A percentile compares a stretch with the other conserved stretches of the same genome.
These are phyloP conservation scores for Tympanuchus pallidicinctus DNA, from an alignment of 2,113 vertebrate genomes.

Conservation along the genomic window DNA sequence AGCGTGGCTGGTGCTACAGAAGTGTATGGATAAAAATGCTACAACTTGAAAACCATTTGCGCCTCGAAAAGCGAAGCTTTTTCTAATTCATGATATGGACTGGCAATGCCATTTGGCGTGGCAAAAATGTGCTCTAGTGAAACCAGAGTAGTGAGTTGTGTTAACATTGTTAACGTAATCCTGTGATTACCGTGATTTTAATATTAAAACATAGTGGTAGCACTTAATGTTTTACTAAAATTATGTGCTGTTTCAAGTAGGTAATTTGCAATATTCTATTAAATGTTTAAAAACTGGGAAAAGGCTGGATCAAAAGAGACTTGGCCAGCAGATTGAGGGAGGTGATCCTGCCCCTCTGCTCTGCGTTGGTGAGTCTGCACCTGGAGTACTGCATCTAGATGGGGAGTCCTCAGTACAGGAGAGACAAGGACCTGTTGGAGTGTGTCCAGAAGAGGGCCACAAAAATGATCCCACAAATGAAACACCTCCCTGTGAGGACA, in stretches of 20 bases:
- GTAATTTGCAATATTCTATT: neutral
- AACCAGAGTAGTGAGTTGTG: neutral
- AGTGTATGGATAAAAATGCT: neutral
- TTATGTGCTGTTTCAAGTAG: neutral
- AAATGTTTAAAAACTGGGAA: neutral
- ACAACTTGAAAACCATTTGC: rapidly evolving
- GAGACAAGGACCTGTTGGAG: no score
- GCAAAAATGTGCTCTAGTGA: neutral
- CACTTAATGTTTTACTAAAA: neutral
- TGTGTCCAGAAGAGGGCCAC: no score
- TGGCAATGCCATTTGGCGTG: neutral
- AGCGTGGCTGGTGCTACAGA: conserved; percentile 41
- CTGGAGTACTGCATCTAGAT: no score
- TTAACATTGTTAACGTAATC: neutral
- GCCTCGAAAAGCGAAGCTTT: neutral
- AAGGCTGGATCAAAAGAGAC: neutral
- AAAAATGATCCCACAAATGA: no score
- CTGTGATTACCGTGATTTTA: neutral
- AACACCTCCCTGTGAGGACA: no score
- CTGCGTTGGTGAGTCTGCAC: no score
- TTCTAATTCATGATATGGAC: neutral
- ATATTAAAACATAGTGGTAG: neutral
- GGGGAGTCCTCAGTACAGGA: no score
- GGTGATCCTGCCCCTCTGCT: no score
- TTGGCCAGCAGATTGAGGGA: no score